Conservation (phyloP, 2,797 vertebrate genomes). For the Takifugu ocellatus region DNA sequence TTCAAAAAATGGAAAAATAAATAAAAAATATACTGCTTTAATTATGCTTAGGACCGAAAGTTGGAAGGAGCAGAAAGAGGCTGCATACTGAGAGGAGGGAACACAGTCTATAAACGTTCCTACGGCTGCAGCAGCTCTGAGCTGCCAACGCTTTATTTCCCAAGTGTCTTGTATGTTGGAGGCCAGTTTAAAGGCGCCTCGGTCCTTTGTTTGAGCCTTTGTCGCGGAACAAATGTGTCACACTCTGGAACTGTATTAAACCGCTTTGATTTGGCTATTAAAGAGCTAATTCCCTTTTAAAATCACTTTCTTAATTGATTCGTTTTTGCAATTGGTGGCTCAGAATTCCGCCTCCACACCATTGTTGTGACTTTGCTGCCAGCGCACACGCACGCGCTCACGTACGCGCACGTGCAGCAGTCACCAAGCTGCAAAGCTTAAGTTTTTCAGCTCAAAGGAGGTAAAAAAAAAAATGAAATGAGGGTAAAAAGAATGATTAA, state of each 20-base stretch:
- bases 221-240: slow-evolving; percentile 6
- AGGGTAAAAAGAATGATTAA: background rate
- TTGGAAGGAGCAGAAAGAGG: slow-evolving; percentile 9
- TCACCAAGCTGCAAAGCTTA: no score
- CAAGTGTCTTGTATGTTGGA: slow-evolving; percentile 30
- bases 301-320: background rate
- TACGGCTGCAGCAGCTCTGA: slow-evolving; percentile 14
- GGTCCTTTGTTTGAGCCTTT: slow-evolving; percentile 1
- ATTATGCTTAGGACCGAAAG: slow-evolving; percentile 7
- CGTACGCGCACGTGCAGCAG: background rate
- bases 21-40: slow-evolving; percentile 20
- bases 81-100: slow-evolving; percentile 13
- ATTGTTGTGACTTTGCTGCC: background rate
- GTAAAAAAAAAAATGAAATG: background rate
- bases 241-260: background rate
- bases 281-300: slow-evolving; percentile 1
- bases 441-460: background rate
- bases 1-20: slow-evolving; percentile 17
- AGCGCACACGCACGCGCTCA: background rate
- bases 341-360: no score
- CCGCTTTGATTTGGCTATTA: background rate
- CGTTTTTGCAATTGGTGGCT: no score
- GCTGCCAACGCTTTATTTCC: slow-evolving; percentile 50
- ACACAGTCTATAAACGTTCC: slow-evolving; percentile 37
- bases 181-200: slow-evolving; percentile 16